Conservation (phyloP, 2,113 vertebrate genomes). For the Neodon shergylaensis region DNA sequence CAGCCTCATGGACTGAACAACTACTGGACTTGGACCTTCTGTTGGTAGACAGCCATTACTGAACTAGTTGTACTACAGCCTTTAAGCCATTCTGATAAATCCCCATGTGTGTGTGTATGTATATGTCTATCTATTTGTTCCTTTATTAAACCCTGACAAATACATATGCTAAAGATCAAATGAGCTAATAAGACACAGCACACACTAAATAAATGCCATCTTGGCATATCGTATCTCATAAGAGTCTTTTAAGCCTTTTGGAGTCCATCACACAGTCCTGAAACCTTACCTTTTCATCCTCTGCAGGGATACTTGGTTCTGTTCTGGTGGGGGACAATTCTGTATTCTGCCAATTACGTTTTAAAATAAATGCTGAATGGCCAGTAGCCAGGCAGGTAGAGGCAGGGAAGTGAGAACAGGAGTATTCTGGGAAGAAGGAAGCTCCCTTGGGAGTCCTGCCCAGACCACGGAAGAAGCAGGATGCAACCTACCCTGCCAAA, state of each 20-base stretch:
- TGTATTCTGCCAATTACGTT: no score
- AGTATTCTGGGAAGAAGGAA: no score
- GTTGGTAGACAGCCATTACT: not conserved
- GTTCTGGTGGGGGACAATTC: not conserved
- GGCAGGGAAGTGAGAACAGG: no score
- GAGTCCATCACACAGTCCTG: not conserved
- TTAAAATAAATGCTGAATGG: no score
- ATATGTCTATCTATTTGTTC: not conserved
- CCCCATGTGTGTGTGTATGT: not conserved
- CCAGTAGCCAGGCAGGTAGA: no score
- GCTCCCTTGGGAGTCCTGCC: no score
- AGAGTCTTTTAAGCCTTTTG: not conserved
- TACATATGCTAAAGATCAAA: not conserved
- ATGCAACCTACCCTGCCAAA: no score
- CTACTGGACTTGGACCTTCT: not conserved
- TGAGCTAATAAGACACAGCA: not conserved
- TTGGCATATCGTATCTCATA: not conserved
- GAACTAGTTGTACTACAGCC: not conserved
- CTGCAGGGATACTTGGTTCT: not conserved
- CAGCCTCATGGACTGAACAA: not conserved
- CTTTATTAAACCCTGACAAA: not conserved
- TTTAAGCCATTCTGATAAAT: not conserved
- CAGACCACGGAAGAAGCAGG: no score
- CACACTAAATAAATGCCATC: not conserved
- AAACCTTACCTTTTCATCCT: not conserved